Evolutionary conservation across 2,888 invertebrate genomes (phyloP), one percentile per base, ranked within the genome.

Genomic region (Phaedon cochleariae): DNA sequence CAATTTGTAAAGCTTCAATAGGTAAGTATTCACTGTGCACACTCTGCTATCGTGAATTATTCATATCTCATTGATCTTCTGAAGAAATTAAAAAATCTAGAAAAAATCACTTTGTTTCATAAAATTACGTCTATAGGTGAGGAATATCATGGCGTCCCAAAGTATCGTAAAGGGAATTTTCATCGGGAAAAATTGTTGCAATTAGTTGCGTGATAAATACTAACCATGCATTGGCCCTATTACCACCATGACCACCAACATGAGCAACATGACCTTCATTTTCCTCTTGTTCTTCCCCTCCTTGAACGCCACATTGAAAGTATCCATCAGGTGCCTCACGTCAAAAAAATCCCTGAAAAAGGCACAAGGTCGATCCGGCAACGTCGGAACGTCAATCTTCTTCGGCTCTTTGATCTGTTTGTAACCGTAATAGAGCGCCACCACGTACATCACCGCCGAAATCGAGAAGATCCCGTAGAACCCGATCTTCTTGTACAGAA

Each of bases 201-300:
- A 48, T 5, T 12, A 48, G 21, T 48, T 12, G n/a, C 1, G 26
- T 3, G 7, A 26, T 26, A 5, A 26, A 26, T n/a, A 82, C 89
- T 89, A 81, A 93, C 94, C 94, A 78, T 93, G 93, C 84, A 94
- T 88, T 0, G 94, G 94, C 58, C 94, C 94, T 75, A 94, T 93
- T 69, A 94, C 92, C 46, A 93, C 93, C 87, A 93, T 93, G 17
- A 93, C 89, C 20, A 93, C 92, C 63, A 93, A 83, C 86, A 94
- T 93, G 26, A 94, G 85, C 83, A 93, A 88, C 73, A 92, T 87
- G 48, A 94, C 92, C 64, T 93, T 87, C 73, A 89, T 86, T 67
- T 91, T 86, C 9, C 94, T 84, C 75, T 92, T 91, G 78, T 92
- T 90, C 26, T 90, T 90, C 0, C 94, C 93, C 63, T 86, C 84